Base-by-base conservation (phyloP, 53 echinoderm and acorn worm species). In the Echinarachnius parma region DNA sequence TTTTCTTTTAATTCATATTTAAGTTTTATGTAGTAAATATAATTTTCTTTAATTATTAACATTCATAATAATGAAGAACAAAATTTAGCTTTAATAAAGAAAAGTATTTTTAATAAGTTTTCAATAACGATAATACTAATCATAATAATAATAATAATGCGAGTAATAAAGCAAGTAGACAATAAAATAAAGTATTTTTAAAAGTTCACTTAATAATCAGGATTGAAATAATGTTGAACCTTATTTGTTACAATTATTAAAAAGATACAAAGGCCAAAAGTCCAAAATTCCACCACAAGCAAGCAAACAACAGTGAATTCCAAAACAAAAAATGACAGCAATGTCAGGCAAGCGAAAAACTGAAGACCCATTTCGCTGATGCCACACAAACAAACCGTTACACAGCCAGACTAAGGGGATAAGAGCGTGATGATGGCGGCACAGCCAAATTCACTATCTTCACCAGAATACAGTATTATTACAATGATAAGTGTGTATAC, bases 391-490 rank as follows among this genome's bases (percentile, higher is more conserved):
- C n/a, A n/a, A n/a, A n/a, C n/a, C n/a, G n/a, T n/a, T n/a, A n/a
- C n/a, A 47, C 27, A 68, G 68, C 22, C 34, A 68, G 68, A 21
- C 68, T 68, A 68, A 72, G 74, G 74, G 74, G 74, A 72, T 72
- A 39, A 72, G 74, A 72, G 74, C 74, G 57, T 72, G 74, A 28
- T 72, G 74, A 72, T 72, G 74, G 74, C 58, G 35, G 74, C 74
- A 22, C n/a, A 39, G 57, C 56, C 74, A 1, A 56, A 27, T 28
- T 72, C 56, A 39, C 27, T 39, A 8, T 56, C 55, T 21, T 72
- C 74, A 44, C 57, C 74, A 52, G 25, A 5, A 42, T 29, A 57
- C 57, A 72, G 56, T 72, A 72, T 72, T 72, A 72, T 52, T n/a
- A n/a, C n/a, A n/a, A n/a, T n/a, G n/a, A n/a, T n/a, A n/a, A n/a